Evolutionary conservation across 2,797 vertebrate genomes (phyloP).

Genomic region (Catharus ustulatus): DNA sequence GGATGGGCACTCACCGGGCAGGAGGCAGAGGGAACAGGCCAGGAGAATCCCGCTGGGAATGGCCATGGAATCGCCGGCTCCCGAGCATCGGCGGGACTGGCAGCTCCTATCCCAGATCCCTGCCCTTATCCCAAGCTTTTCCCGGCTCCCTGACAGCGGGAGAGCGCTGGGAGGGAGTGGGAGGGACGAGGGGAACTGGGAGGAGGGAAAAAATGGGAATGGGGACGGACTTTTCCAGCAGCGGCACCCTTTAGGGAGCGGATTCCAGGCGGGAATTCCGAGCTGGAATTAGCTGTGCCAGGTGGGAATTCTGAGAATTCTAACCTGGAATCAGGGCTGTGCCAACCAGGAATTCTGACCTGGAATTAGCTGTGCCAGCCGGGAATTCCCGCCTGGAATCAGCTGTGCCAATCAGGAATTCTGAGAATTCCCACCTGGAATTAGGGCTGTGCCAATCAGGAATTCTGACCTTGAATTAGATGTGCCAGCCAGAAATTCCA

Average conservation of each 20-base stretch:
- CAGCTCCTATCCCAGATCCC: conserved; percentile 70
- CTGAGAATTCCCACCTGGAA: neutral
- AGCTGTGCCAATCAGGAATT: neutral
- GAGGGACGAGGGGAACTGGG: conserved; percentile 56
- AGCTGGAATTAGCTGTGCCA: neutral
- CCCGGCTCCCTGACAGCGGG: conserved; percentile 71
- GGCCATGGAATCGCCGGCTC: conserved; percentile 81
- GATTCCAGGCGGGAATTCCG: neutral
- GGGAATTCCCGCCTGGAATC: no score
- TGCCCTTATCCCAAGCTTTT: conserved; percentile 43
- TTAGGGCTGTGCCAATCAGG: neutral
- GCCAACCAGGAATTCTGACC: neutral
- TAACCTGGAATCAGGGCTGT: neutral
- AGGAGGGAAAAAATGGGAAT: conserved; percentile 24
- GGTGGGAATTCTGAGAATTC: neutral
- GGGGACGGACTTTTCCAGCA: neutral
- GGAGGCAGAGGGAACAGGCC: conserved; percentile 86
- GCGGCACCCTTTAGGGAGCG: neutral
- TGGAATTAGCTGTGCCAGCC: neutral
- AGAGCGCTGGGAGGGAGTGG: conserved; percentile 74
- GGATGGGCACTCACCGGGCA: conserved; percentile 82
- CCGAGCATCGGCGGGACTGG: conserved; percentile 58
- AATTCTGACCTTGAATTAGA: no score
- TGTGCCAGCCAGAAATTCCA: no score
- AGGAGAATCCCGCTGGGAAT: conserved; percentile 83